Conservation (phyloP, 2,888 invertebrate genomes). For the Agrotis exclamationis region DNA sequence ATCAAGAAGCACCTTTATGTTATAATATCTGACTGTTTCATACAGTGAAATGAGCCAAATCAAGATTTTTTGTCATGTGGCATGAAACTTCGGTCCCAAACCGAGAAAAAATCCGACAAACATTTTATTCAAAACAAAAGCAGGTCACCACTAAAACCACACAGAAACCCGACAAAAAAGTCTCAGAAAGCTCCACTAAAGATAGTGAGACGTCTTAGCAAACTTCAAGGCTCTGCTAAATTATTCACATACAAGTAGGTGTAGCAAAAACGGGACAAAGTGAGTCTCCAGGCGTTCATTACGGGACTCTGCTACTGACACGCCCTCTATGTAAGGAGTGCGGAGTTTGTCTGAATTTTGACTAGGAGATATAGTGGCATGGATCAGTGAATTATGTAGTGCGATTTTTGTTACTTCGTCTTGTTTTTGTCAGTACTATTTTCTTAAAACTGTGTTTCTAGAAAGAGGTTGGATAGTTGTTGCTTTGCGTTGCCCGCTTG, state of each 20-base stretch:
- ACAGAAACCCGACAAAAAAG: slow-evolving; percentile 19
- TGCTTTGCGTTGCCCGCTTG: too few relatives aligned
- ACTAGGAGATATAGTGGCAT: slow-evolving; percentile 22
- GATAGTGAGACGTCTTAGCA: slow-evolving; percentile 52
- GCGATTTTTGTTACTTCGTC: not conserved
- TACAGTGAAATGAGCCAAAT: too few relatives aligned
- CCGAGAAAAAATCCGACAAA: not conserved
- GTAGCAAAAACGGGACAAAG: slow-evolving; percentile 80
- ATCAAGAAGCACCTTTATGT: too few relatives aligned
- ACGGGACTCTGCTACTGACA: slow-evolving; percentile 67
- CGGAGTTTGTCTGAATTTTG: slow-evolving; percentile 52
- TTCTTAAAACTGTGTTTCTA: too few relatives aligned
- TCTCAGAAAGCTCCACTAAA: slow-evolving; percentile 29
- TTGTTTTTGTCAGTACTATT: too few relatives aligned
- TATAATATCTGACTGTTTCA: too few relatives aligned
- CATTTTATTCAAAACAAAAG: not conserved
- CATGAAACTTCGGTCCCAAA: too few relatives aligned
- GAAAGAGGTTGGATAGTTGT: too few relatives aligned
- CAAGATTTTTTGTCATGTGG: too few relatives aligned
- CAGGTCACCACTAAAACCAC: not conserved
- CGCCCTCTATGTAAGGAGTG: slow-evolving; percentile 49
- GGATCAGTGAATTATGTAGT: slow-evolving; percentile 20
- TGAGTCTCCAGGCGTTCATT: slow-evolving; percentile 81
- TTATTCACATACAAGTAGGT: slow-evolving; percentile 76
- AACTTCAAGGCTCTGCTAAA: slow-evolving; percentile 66